These are phyloP conservation scores for Pollenia angustigena DNA, from an alignment of 2,888 invertebrate species.

Conservation along the genomic window DNA sequence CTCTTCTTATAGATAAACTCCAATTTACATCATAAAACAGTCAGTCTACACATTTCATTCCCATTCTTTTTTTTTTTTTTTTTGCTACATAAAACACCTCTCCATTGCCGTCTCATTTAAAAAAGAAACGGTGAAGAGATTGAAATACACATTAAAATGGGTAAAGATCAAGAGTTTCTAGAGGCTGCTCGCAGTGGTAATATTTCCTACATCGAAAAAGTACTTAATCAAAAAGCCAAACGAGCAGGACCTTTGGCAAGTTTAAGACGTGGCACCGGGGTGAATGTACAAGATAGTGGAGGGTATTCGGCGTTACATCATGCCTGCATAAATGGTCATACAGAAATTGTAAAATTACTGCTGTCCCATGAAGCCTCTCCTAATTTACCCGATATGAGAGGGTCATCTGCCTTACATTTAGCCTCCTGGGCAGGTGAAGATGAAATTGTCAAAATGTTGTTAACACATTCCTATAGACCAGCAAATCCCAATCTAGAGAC, in stretches of 20 bases:
- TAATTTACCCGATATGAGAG: slow-evolving; percentile 94
- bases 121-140: not conserved
- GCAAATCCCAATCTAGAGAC: slow-evolving; percentile 95
- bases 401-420: slow-evolving; percentile 95
- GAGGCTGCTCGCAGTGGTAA: slow-evolving; percentile 98
- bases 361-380: slow-evolving; percentile 93
- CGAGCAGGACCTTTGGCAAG: slow-evolving; percentile 97
- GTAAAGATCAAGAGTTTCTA: slow-evolving; percentile 97
- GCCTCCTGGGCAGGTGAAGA: slow-evolving; percentile 97
- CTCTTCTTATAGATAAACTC: slow-evolving; percentile 47
- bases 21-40: not conserved
- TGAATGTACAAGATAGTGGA: slow-evolving; percentile 96
- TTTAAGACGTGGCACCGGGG: slow-evolving; percentile 94
- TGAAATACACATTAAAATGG: slow-evolving; percentile 87
- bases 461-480: slow-evolving; percentile 92
- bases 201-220: slow-evolving; percentile 94
- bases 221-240: slow-evolving; percentile 94
- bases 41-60: slow-evolving; percentile 11
- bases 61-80: not conserved
- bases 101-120: not conserved
- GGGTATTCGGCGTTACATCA: slow-evolving; percentile 97
- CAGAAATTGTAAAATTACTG: slow-evolving; percentile 93
- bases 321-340: slow-evolving; percentile 96
- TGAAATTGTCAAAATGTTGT: slow-evolving; percentile 93
- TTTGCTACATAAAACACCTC: not conserved